Percentiles rank a stretch among this genome's conserved stretches.
These are phyloP conservation scores for Benitochromis conjunctus DNA, from an alignment of 2,113 vertebrate genomes.

Conservation along the genomic window DNA sequence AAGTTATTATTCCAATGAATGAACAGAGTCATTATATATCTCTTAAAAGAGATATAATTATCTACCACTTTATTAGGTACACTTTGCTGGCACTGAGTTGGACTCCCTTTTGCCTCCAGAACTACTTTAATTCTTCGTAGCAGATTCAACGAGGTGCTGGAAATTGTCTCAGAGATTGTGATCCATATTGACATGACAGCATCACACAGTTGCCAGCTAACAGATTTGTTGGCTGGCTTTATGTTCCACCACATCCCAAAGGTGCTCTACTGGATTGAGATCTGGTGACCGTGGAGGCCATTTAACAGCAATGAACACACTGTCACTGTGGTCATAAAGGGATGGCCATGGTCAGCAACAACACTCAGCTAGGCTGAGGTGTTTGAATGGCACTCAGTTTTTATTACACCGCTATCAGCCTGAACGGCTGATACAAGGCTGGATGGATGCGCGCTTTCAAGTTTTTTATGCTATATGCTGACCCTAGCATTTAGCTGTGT, in stretches of 20 bases:
- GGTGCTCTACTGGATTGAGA: background rate
- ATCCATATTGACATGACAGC: background rate
- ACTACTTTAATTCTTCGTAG: background rate
- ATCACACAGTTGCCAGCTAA: background rate
- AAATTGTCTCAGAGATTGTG: background rate
- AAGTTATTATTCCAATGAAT: background rate
- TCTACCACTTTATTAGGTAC: background rate
- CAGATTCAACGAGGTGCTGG: background rate
- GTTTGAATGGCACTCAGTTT: background rate
- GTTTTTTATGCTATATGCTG: background rate
- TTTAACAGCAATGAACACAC: background rate
- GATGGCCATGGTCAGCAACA: background rate
- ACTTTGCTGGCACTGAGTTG: background rate
- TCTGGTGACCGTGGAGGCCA: background rate
- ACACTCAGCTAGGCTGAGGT: background rate
- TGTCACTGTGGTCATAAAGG: background rate
- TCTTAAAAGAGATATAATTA: background rate
- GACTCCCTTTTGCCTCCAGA: background rate
- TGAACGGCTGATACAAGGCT: background rate
- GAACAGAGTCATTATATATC: background rate
- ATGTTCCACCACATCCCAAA: background rate
- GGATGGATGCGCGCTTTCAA: background rate
- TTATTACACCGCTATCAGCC: background rate
- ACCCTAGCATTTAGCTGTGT: background rate
- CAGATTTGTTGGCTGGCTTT: background rate